phyloP scores from a whole-genome alignment of 1,140 invertebrate genomes.

The Drosophila obscura region DNA sequence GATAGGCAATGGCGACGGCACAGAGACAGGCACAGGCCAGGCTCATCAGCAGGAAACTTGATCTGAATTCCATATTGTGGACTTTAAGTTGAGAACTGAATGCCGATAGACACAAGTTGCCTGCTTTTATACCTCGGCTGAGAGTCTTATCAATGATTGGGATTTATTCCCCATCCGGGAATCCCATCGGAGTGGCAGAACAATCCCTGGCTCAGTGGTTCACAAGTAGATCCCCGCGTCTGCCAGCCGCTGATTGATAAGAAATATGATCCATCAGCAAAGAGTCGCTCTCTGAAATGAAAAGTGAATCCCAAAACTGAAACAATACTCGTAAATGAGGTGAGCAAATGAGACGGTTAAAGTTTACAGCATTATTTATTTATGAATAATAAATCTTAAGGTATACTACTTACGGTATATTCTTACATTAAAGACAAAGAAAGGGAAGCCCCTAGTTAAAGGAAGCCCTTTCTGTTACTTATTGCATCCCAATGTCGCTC shows the following conservation, averaged over 20 bases:
- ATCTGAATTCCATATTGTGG: conserved; percentile 45
- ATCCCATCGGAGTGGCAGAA: conserved; percentile 12
- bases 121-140: conserved; percentile 22
- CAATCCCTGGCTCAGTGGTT: conserved; percentile 27
- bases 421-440: background rate
- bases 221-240: conserved; percentile 55
- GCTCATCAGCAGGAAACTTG: conserved; percentile 27
- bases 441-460: background rate
- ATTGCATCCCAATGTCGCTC: too few species aligned
- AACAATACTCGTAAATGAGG: conserved; percentile 16
- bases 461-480: too few species aligned
- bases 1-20: conserved; percentile 32
- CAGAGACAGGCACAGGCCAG: conserved; percentile 21
- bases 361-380: background rate
- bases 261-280: conserved; percentile 15
- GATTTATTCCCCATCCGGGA: conserved; percentile 55
- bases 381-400: conserved; percentile 2
- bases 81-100: conserved; percentile 19
- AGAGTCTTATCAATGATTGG: conserved; percentile 26
- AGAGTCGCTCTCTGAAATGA: background rate
- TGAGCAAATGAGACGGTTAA: background rate
- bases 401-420: too few species aligned
- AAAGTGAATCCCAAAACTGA: conserved; percentile 22
- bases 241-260: conserved; percentile 43
- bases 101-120: background rate